Evolutionary conservation across 2,888 invertebrate species (phyloP), one percentile per base, ranked within the genome.

Genomic region (Synergus umbraculus): DNA sequence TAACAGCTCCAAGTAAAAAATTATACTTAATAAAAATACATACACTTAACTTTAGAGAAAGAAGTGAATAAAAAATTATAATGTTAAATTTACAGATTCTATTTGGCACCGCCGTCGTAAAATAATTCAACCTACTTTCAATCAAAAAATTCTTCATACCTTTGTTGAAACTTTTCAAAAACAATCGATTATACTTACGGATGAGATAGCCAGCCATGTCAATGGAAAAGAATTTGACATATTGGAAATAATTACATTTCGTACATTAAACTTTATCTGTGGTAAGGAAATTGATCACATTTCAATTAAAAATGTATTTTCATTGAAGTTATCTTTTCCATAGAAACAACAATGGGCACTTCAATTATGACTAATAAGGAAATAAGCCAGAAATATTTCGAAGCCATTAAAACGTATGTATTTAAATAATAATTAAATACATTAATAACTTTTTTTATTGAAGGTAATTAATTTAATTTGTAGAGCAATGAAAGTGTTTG

Each of bases 91-190:
- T 15, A 15, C 66, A 88, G 88, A 84, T 37, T 78, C 80, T 1
- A 87, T 84, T 82, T 88, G 88, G 88, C 83, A 86, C 18, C 66
- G 84, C 12, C 88, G 87, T 76, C 86, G 88, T 13, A 88, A 86
- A 83, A 77, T 88, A 18, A 88, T 88, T 15, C 79, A 81, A 80
- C 88, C 88, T 18, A 87, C 88, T 13, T 88, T 88, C 77, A 86
- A 87, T 79, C 78, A 69, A 41, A 81, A 80, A 80, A 84, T 87
- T 63, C 80, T 88, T 60, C 86, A 87, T 67, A 85, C 87, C 3
- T 88, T 88, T 63, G 85, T 88, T n/a, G 87, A 88, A 15, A 80
- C 87, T 49, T 87, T 88, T 63, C 83, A 83, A 2, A 80, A 77
- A 41, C 82, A 88, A 77, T 84, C 88, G 8, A 78, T 85, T 73